Evolutionary conservation across 2,113 vertebrate species (phyloP).

Genomic region (Montifringilla adamsi): DNA sequence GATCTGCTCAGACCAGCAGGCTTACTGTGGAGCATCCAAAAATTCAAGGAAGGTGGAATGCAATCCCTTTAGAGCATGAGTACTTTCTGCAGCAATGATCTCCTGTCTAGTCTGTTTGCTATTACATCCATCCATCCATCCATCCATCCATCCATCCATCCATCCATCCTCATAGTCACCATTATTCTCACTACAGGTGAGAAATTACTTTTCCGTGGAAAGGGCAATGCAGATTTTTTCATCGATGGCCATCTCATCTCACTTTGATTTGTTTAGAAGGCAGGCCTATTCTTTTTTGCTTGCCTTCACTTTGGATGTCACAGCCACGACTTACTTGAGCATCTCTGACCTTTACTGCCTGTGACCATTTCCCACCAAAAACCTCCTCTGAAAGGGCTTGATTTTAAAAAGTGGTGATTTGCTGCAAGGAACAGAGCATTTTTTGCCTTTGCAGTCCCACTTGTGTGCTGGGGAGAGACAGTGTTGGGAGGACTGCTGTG

Average conservation of each 20-base stretch:
- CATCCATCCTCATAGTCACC: neutral
- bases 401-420: neutral
- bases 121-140: neutral
- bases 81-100: neutral
- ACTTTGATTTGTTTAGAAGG: neutral
- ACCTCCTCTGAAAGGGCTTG: neutral
- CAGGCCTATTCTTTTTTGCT: neutral
- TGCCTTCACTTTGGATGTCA: neutral
- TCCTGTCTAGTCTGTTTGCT: neutral
- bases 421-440: neutral
- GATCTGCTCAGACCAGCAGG: neutral
- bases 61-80: neutral
- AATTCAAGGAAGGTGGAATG: neutral
- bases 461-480: neutral
- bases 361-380: neutral
- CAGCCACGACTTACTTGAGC: neutral
- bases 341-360: neutral
- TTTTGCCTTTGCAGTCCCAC: neutral
- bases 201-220: neutral
- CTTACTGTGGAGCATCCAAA: neutral
- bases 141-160: neutral
- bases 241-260: accelerated
- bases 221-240: neutral
- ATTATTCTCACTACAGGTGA: neutral
- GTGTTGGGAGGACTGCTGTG: neutral